These are phyloP conservation scores for Phocides pigmalion DNA, from an alignment of 1,140 invertebrate species.

Conservation along the genomic window DNA sequence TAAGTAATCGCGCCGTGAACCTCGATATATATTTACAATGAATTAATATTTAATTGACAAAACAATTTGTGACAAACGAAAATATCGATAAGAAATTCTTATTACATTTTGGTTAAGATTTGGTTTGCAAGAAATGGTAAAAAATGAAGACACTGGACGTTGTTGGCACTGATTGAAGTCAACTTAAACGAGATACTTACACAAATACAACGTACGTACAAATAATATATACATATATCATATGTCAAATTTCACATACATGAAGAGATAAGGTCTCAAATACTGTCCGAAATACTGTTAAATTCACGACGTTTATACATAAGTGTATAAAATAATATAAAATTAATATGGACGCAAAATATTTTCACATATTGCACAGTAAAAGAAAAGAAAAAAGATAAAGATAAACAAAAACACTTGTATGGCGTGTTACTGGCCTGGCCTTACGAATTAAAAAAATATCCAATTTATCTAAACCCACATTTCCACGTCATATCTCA, in stretches of 20 bases:
- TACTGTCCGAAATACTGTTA: conserved; percentile 74
- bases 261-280: conserved; percentile 54
- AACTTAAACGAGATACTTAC: conserved; percentile 53
- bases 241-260: conserved; percentile 41
- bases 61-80: conserved; percentile 62
- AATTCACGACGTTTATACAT: conserved; percentile 64
- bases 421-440: conserved; percentile 53
- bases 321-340: conserved; percentile 53
- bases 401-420: conserved; percentile 35
- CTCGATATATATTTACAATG: conserved; percentile 59
- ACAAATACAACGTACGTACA: conserved; percentile 17
- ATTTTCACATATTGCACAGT: conserved; percentile 76
- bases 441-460: conserved; percentile 35
- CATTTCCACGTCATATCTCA: conserved; percentile 53
- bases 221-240: conserved; percentile 24
- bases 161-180: conserved; percentile 60
- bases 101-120: conserved; percentile 65
- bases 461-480: conserved; percentile 32
- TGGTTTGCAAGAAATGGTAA: conserved; percentile 58
- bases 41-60: conserved; percentile 42
- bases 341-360: conserved; percentile 76
- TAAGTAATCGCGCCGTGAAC: conserved; percentile 77
- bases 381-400: conserved; percentile 47
- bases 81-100: conserved; percentile 56
- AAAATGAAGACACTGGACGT: conserved; percentile 50